phyloP scores from a whole-genome alignment of 2,888 invertebrate species.

The Podabrus alpinus region DNA sequence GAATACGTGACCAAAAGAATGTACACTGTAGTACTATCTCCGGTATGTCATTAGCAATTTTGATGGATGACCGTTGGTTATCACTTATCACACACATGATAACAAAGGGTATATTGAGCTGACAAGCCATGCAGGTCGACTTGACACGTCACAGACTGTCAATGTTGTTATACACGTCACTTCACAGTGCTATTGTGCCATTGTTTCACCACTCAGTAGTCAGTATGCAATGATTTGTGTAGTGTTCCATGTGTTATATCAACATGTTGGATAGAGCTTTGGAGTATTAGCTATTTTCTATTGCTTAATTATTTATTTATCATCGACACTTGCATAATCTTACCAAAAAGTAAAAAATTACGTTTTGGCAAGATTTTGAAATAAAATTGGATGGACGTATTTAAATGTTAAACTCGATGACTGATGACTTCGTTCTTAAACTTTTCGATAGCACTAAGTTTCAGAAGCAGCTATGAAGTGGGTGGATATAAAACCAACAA shows the following conservation, averaged over 20 bases:
- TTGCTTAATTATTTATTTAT: neutral
- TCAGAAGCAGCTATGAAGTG: slow-evolving; percentile 36
- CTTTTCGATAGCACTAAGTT: slow-evolving; percentile 15
- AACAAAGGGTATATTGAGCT: slow-evolving; percentile 47
- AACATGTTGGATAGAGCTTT: slow-evolving; percentile 19
- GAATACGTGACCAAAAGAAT: neutral
- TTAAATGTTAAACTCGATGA: slow-evolving; percentile 11
- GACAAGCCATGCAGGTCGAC: slow-evolving; percentile 47
- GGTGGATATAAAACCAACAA: slow-evolving; percentile 38
- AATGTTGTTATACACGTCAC: slow-evolving; percentile 49
- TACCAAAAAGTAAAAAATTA: neutral
- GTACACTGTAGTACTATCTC: neutral
- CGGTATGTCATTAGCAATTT: slow-evolving; percentile 48
- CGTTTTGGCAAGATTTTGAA: neutral
- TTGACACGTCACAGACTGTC: slow-evolving; percentile 49
- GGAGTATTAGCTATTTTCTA: slow-evolving; percentile 7
- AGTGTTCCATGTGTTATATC: slow-evolving; percentile 23
- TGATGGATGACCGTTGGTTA: slow-evolving; percentile 48
- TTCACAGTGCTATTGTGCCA: slow-evolving; percentile 48
- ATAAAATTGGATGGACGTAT: neutral
- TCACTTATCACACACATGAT: slow-evolving; percentile 41
- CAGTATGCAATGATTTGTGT: slow-evolving; percentile 30
- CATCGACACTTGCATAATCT: neutral
- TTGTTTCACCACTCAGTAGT: slow-evolving; percentile 38
- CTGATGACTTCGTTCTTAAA: slow-evolving; percentile 19